Percentiles rank a stretch among this genome's conserved stretches.
Evolutionary conservation across 2,797 vertebrate genomes (phyloP).

Genomic region (Oophaga sylvatica): DNA sequence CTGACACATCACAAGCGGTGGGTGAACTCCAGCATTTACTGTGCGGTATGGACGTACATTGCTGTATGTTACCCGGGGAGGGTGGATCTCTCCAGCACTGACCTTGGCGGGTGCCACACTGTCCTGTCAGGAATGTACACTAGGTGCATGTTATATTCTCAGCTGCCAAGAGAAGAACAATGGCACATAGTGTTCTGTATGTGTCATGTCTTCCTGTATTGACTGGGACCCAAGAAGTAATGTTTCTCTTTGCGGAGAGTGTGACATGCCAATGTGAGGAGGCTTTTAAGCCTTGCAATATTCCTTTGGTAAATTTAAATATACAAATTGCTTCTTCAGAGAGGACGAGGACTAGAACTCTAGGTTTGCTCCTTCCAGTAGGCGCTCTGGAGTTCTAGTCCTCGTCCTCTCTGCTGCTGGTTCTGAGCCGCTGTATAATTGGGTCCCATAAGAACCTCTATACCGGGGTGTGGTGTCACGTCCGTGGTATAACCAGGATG

Average conservation of each 20-base stretch:
- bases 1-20: conserved; percentile 86
- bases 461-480: neutral
- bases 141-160: conserved; percentile 5
- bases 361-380: no score
- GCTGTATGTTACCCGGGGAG: neutral
- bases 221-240: no score
- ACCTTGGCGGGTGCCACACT: conserved; percentile 1
- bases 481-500: neutral
- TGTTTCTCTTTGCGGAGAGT: no score
- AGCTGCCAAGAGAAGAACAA: conserved; percentile 24
- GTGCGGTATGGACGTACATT: neutral
- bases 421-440: neutral
- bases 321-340: no score
- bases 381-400: no score
- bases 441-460: neutral
- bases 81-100: neutral
- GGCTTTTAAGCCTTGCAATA: no score
- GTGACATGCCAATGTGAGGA: no score
- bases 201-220: conserved; percentile 14
- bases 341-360: no score
- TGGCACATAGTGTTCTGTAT: neutral
- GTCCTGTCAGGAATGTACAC: conserved; percentile 8
- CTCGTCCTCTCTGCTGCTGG: neutral
- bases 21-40: neutral
- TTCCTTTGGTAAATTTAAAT: no score